Base-by-base conservation (phyloP, 2,797 vertebrate genomes). In the Mustela erminea region DNA sequence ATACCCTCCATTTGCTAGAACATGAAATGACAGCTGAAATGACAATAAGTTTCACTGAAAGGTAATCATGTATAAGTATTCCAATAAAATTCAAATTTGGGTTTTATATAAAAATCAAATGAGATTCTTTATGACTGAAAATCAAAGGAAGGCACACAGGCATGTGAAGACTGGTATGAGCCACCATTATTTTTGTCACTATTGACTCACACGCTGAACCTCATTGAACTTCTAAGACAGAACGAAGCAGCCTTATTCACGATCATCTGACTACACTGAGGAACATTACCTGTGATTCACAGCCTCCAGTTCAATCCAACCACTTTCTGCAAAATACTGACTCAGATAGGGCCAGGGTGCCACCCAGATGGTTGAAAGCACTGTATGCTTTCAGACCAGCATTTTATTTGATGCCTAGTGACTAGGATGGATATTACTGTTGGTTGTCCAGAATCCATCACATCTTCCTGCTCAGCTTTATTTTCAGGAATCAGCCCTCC, bases 71-170 rank as follows among this genome's bases (percentile, higher is more conserved):
- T 81, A 23, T 74, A 93, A 90, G 75, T 35, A 64, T 62, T 85
- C 82, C 78, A 83, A 86, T 91, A 90, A 95, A 96, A 96, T 72
- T 94, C 84, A 96, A 92, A 96, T 87, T 66, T 60, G 74, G 56
- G 35, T 77, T 97, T 95, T 92, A 86, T 56, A 56, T 68, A 91
- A 97, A 97, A 96, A 64, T 81, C 75, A 94, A 88, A 96, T 68
- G 88, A 96, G 90, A 70, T 66, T 83, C 66, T 68, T 93, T 94
- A 80, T 60, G 54, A 54, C 92, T 87, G 35, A 74, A 90, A 91
- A 92, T 64, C 90, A 77, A 82, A 93, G 70, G 41, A 77, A 68
- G 56, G 72, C 27, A 38, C 49, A 12, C 29, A 64, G 75, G 60
- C 87, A 66, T 3, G 56, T 2, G 13, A 78, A 75, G 68, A 35